Conservation (phyloP, 2,797 vertebrate genomes). For the Meda fulgida region DNA sequence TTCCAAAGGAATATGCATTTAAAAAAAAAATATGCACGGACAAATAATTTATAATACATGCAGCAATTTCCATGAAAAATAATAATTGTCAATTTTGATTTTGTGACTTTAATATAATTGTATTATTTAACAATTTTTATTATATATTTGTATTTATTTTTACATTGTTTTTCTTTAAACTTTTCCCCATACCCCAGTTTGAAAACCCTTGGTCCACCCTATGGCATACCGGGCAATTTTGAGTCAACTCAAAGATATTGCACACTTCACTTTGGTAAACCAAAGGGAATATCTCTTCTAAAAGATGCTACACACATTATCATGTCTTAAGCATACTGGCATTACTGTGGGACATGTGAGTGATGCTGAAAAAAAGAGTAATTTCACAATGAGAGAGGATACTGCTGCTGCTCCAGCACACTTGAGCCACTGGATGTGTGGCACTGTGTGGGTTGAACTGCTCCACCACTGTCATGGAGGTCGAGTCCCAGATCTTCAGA, state of each 20-base stretch:
- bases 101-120: too few species aligned
- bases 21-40: too few species aligned
- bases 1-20: too few species aligned
- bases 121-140: too few species aligned
- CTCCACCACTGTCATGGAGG: constrained; percentile 86
- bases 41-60: too few species aligned
- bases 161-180: too few species aligned
- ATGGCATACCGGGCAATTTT: too few species aligned
- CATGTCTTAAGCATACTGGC: not conserved
- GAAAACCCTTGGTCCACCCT: too few species aligned
- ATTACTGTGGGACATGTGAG: not conserved
- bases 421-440: constrained; percentile 83
- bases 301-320: not conserved
- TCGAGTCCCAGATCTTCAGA: constrained; percentile 94
- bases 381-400: constrained; percentile 80
- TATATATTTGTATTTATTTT: too few species aligned
- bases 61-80: too few species aligned
- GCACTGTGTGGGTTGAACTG: constrained; percentile 90
- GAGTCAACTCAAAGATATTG: not conserved
- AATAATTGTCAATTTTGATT: too few species aligned
- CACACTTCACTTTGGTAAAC: not conserved
- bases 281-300: not conserved
- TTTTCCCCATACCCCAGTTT: too few species aligned
- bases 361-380: not conserved
- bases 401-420: constrained; percentile 96